Conservation (phyloP, 1,140 invertebrate species). For the Drosophila arizonae region DNA sequence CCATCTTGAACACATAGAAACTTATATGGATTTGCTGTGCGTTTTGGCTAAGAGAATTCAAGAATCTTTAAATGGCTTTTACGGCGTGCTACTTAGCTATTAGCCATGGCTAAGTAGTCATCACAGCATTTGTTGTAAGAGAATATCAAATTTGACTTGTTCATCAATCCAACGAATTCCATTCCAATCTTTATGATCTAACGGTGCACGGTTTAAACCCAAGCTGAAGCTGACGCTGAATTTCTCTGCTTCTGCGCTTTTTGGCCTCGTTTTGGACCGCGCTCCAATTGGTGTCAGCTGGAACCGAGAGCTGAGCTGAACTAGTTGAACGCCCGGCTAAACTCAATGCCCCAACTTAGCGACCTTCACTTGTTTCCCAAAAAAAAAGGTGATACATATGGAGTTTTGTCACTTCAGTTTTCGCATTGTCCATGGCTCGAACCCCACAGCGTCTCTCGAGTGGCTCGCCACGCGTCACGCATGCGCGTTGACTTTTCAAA, state of each 20-base stretch:
- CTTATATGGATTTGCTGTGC: too few relatives aligned
- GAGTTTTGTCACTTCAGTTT: slow-evolving; percentile 9
- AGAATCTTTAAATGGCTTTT: slow-evolving; percentile 15
- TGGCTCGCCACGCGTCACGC: not conserved
- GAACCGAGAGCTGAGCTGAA: not conserved
- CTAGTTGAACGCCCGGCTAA: not conserved
- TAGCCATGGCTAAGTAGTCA: not conserved
- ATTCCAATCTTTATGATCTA: slow-evolving; percentile 43
- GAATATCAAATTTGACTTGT: not conserved
- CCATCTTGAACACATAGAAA: not conserved
- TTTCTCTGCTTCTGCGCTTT: slow-evolving; percentile 22
- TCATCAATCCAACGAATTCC: slow-evolving; percentile 21
- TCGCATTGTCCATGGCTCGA: not conserved
- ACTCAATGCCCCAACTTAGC: slow-evolving; percentile 7
- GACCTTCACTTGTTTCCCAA: slow-evolving; percentile 34
- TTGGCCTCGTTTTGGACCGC: slow-evolving; percentile 41
- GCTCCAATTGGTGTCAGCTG: slow-evolving; percentile 14
- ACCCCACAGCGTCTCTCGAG: not conserved
- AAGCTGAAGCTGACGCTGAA: not conserved
- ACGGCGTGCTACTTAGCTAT: not conserved
- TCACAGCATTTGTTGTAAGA: too few relatives aligned
- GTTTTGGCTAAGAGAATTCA: slow-evolving; percentile 1
- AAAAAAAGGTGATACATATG: not conserved
- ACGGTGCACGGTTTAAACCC: slow-evolving; percentile 17
- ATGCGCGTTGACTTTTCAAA: not conserved